These are phyloP conservation scores for Cheilosia scutellata DNA, from an alignment of 2,888 invertebrate genomes.

Conservation along the genomic window DNA sequence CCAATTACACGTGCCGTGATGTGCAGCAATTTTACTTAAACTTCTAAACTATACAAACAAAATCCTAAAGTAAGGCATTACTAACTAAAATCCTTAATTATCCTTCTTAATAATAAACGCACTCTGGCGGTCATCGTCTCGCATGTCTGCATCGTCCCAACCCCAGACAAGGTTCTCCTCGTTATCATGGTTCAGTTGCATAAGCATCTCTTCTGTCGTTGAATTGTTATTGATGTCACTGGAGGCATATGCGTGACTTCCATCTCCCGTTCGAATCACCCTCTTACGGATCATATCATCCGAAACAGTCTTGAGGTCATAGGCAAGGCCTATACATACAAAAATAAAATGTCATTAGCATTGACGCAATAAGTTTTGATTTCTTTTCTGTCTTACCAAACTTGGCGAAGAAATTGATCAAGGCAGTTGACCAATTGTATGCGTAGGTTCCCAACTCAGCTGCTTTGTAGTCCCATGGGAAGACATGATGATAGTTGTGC, in stretches of 20 bases:
- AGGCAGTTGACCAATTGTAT: slow-evolving; percentile 87
- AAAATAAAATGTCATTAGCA: neutral
- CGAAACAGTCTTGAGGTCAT: slow-evolving; percentile 92
- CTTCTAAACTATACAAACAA: neutral
- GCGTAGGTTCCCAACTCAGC: slow-evolving; percentile 89
- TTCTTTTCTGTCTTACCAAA: neutral
- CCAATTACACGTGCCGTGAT: neutral
- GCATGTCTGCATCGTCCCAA: slow-evolving; percentile 92
- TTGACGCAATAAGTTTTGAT: neutral
- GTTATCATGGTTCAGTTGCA: slow-evolving; percentile 82
- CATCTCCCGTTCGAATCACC: slow-evolving; percentile 90
- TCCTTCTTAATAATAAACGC: slow-evolving; percentile 82
- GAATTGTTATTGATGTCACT: slow-evolving; percentile 80
- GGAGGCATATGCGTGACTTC: slow-evolving; percentile 84
- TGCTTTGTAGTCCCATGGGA: slow-evolving; percentile 93
- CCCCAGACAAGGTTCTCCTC: slow-evolving; percentile 89
- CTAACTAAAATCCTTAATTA: slow-evolving; percentile 76
- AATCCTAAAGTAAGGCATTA: neutral
- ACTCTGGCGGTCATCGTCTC: slow-evolving; percentile 87
- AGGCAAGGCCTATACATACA: slow-evolving; percentile 89
- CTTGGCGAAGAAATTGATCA: slow-evolving; percentile 88
- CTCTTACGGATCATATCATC: slow-evolving; percentile 89
- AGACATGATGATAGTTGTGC: slow-evolving; percentile 95
- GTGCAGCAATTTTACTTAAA: neutral
- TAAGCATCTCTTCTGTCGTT: slow-evolving; percentile 80